Evolutionary conservation across 2,888 invertebrate species (phyloP).

Genomic region (Drosophila testacea): DNA sequence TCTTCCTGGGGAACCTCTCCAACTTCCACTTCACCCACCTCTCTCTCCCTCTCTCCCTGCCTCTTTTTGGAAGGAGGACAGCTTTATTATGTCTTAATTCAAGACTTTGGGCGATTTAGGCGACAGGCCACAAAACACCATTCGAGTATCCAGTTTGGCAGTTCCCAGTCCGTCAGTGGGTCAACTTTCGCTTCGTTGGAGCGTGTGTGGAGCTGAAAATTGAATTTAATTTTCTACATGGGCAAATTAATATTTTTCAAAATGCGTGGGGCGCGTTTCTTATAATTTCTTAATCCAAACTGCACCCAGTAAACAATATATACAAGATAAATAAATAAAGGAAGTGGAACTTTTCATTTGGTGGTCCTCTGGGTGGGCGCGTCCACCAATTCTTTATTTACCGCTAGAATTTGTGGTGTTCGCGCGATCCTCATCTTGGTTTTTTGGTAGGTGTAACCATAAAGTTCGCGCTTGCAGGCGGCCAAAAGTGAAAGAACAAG

Average conservation of each 20-base stretch:
- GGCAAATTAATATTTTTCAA: slow-evolving; percentile 74
- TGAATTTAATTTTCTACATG: slow-evolving; percentile 71
- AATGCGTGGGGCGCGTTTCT: slow-evolving; percentile 76
- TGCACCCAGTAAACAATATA: slow-evolving; percentile 41
- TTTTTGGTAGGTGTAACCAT: slow-evolving; percentile 78
- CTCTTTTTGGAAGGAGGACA: slow-evolving; percentile 54
- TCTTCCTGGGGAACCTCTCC: neutral
- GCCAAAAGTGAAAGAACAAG: slow-evolving; percentile 72
- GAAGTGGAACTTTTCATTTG: slow-evolving; percentile 59
- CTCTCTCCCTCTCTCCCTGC: neutral
- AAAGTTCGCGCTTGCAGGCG: slow-evolving; percentile 80
- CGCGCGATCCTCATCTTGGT: slow-evolving; percentile 65
- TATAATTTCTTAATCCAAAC: slow-evolving; percentile 74
- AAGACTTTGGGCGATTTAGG: slow-evolving; percentile 66
- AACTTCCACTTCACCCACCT: no score
- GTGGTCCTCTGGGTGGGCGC: slow-evolving; percentile 74
- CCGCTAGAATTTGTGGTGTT: slow-evolving; percentile 67
- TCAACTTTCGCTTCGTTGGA: slow-evolving; percentile 68
- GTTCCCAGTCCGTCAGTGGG: slow-evolving; percentile 56
- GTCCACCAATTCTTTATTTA: slow-evolving; percentile 73
- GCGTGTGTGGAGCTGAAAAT: slow-evolving; percentile 56
- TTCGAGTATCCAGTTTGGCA: neutral
- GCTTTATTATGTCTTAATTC: slow-evolving; percentile 83
- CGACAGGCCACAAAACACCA: slow-evolving; percentile 41
- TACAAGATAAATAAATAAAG: slow-evolving; percentile 7